phyloP scores from a whole-genome alignment of 2,797 vertebrate species.

The Podarcis lilfordi region DNA sequence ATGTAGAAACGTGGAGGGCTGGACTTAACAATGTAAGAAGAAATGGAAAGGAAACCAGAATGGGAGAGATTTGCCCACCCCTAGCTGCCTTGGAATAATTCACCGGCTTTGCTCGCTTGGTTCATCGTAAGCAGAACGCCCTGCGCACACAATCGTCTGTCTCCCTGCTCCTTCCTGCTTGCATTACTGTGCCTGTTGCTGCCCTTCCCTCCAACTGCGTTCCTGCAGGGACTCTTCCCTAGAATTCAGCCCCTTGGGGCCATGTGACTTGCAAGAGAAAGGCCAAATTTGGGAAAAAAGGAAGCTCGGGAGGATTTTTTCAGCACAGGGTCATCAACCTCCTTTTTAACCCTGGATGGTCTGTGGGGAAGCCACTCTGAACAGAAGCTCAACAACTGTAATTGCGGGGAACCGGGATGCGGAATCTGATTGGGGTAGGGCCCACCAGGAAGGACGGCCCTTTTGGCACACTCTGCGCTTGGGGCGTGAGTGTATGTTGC shows the following conservation, averaged over 20 bases:
- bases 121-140: neutral
- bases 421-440: neutral
- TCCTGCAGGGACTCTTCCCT: neutral
- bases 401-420: neutral
- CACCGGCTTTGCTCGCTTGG: neutral
- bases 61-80: neutral
- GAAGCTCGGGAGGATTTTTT: conserved; percentile 14
- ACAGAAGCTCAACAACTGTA: neutral
- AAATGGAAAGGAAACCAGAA: too few relatives aligned
- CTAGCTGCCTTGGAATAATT: neutral
- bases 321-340: neutral
- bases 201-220: neutral
- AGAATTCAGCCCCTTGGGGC: neutral
- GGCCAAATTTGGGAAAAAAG: conserved; percentile 57
- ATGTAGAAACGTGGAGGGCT: neutral
- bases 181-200: neutral
- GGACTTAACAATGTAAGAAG: neutral
- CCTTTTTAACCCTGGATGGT: neutral
- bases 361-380: too few relatives aligned
- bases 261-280: conserved; percentile 25
- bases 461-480: neutral
- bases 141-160: too few relatives aligned
- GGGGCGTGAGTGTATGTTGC: too few relatives aligned
- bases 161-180: neutral
- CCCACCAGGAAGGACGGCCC: neutral